Evolutionary conservation across 2,797 vertebrate species (phyloP).

Genomic region (Cottoperca gobio): DNA sequence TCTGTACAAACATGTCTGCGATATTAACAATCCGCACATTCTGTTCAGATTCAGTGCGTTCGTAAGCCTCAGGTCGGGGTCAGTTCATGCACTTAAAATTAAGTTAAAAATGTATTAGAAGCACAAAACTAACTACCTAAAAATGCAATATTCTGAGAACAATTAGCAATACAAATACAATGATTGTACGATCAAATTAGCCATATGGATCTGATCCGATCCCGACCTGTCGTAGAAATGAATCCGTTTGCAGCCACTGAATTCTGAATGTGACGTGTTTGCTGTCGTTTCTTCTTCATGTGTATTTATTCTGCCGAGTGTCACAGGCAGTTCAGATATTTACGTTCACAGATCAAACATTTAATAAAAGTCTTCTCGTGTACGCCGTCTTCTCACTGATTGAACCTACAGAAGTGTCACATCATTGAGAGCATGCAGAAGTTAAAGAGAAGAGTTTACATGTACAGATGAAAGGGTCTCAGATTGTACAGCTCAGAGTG

Average conservation of each 20-base stretch:
- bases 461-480: too few species aligned
- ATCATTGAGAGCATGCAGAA: too few species aligned
- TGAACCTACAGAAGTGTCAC: too few species aligned
- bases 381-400: too few species aligned
- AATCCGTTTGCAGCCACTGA: constrained; percentile 16
- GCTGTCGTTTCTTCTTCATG: constrained; percentile 49
- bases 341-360: constrained; percentile 63
- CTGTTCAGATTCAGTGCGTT: not conserved
- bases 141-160: constrained; percentile 6
- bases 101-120: constrained; percentile 4
- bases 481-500: too few species aligned
- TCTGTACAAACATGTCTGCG: not conserved
- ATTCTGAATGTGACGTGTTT: constrained; percentile 69
- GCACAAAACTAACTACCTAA: constrained; percentile 47
- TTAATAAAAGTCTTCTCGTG: constrained; percentile 61
- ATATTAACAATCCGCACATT: not conserved
- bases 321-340: constrained; percentile 43
- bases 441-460: too few species aligned
- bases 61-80: constrained; percentile 12
- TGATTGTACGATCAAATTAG: constrained; percentile 17
- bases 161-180: constrained; percentile 19
- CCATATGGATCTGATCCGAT: constrained; percentile 3
- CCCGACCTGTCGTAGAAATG: constrained; percentile 7
- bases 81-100: not conserved
- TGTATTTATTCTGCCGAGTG: constrained; percentile 54